A percentile compares a stretch with the other conserved stretches of the same genome.
Evolutionary conservation across 2,888 invertebrate genomes (phyloP).

Genomic region (Perdita meconis): DNA sequence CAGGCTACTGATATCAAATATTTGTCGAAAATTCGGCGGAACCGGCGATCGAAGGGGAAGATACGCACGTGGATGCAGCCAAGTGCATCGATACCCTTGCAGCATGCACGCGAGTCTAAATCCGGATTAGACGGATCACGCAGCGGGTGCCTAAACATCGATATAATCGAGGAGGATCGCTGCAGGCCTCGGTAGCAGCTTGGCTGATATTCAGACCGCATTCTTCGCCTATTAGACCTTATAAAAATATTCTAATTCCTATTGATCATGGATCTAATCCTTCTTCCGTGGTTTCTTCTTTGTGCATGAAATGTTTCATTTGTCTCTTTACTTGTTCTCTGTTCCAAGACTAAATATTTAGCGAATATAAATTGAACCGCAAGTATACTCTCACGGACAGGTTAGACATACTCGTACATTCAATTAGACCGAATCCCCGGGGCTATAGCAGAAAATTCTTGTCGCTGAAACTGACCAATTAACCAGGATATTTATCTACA

Average conservation of each 20-base stretch:
- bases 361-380: neutral
- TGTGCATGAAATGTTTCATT: neutral
- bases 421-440: conserved; percentile 17
- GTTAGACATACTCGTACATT: conserved; percentile 1
- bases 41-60: conserved; percentile 31
- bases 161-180: conserved; percentile 64
- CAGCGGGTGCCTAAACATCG: conserved; percentile 77
- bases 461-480: conserved; percentile 34
- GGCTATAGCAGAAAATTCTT: conserved; percentile 34
- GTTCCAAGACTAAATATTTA: neutral
- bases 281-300: neutral
- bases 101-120: conserved; percentile 62
- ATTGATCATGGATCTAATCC: neutral
- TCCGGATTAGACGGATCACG: conserved; percentile 72
- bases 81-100: conserved; percentile 42
- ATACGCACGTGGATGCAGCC: conserved; percentile 58
- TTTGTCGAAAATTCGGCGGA: conserved; percentile 29
- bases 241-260: conserved; percentile 66
- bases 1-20: conserved; percentile 25
- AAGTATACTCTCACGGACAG: neutral
- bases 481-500: conserved; percentile 42
- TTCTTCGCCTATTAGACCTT: conserved; percentile 54
- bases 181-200: conserved; percentile 36
- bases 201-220: conserved; percentile 49
- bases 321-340: neutral